Evolutionary conservation across 2,113 vertebrate genomes (phyloP).

Genomic region (Thunnus thynnus): DNA sequence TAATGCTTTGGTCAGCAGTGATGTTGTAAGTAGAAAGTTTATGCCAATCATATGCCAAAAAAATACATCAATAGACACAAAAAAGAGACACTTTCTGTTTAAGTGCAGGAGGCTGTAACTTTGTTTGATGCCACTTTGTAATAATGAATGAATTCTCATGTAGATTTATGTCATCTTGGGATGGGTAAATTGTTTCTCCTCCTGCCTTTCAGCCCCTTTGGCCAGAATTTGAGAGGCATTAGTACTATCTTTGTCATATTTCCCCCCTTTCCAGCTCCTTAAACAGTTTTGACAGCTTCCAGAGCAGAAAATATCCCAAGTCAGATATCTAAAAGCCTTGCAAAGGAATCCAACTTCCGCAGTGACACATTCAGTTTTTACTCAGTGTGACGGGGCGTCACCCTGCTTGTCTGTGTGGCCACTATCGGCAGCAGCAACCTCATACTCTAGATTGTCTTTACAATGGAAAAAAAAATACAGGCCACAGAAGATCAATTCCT

Average conservation of each 20-base stretch:
- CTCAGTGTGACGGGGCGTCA: constrained; percentile 84
- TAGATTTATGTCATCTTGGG: not conserved
- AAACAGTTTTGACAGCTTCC: not conserved
- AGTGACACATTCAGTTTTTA: constrained; percentile 75
- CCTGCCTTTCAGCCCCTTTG: not conserved
- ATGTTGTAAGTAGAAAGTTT: not conserved
- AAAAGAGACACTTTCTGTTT: too few species aligned
- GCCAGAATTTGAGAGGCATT: not conserved
- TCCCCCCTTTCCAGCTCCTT: not conserved
- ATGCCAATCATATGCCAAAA: not conserved
- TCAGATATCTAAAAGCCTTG: constrained; percentile 53
- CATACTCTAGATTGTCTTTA: constrained; percentile 17
- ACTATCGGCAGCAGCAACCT: constrained; percentile 47
- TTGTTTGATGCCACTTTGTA: not conserved
- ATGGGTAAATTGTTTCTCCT: not conserved
- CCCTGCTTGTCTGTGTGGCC: constrained; percentile 71
- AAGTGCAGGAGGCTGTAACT: not conserved
- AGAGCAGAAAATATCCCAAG: not conserved
- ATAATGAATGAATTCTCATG: not conserved
- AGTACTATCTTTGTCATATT: not conserved
- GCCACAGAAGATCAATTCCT: not conserved
- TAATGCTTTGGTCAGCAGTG: not conserved
- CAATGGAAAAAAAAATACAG: not conserved
- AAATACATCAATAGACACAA: not conserved
- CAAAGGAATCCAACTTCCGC: constrained; percentile 85